Evolutionary conservation across 2,797 vertebrate species (phyloP).

Genomic region (Heliangelus exortis): DNA sequence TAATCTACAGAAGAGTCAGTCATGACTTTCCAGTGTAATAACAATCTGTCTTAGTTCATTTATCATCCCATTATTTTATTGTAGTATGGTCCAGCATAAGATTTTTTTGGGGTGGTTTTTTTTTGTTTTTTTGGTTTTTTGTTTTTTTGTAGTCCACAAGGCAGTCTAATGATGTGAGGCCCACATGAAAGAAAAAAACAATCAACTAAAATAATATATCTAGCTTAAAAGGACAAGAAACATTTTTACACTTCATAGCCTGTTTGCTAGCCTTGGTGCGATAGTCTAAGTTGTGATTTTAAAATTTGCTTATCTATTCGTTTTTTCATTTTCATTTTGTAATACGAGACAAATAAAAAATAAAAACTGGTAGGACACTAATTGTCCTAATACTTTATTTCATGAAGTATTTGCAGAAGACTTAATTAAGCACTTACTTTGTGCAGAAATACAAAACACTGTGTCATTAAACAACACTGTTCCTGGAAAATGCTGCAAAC

Average conservation of each 20-base stretch:
- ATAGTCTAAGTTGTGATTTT: background rate
- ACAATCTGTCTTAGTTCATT: background rate
- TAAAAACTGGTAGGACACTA: background rate
- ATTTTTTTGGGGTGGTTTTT: background rate
- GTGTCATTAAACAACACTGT: background rate
- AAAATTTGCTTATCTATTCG: background rate
- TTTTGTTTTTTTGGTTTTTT: background rate
- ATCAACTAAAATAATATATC: constrained; percentile 44
- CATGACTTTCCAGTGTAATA: background rate
- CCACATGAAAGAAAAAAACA: constrained; percentile 66
- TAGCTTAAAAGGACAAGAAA: constrained; percentile 37
- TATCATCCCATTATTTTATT: background rate
- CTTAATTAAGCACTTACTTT: background rate
- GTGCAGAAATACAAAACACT: background rate
- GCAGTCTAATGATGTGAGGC: constrained; percentile 37
- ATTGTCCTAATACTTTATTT: no score
- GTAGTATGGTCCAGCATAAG: background rate
- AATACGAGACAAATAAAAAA: background rate
- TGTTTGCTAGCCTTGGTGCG: constrained; percentile 14
- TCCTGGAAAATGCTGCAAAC: background rate
- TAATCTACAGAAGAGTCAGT: background rate
- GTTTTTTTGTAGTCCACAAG: constrained; percentile 9
- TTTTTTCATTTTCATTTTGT: constrained; percentile 20
- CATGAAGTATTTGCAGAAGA: background rate
- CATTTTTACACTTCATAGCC: constrained; percentile 27